Base-by-base conservation (phyloP, 92 coral and sea anemone genomes). In the Umimayanthus kanabou region DNA sequence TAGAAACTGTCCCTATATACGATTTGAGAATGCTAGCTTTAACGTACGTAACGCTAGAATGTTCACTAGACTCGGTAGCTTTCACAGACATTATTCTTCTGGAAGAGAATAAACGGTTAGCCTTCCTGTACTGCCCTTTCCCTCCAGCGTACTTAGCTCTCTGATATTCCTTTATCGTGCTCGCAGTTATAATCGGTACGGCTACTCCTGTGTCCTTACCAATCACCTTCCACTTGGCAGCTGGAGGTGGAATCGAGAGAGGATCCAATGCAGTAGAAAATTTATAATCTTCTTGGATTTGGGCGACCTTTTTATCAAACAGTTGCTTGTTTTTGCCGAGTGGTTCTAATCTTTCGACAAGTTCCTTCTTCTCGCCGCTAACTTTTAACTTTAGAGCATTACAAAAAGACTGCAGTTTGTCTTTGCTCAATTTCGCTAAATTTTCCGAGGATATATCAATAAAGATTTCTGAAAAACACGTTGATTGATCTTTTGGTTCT, bases 81-180 rank as follows among this genome's bases (percentile, higher is more conserved):
- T 91, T 88, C 5, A 91, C 89, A 15, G 91, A 88, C 84, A 88
- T 79, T 29, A 91, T 88, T 88, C 87, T 79, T 84, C 91, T 79
- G 39, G 89, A 88, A 72, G 89, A 84, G 74, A 91, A 88, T 57
- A 88, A 3, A 79, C 77, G 75, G 86, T 82, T 37, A 49, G 90
- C 90, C 78, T 91, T 89, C 58, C 92, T 85, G 82, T 85, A 85
- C 77, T 89, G 92, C 76, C 92, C 92, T 85, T 79, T 90, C 42
- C 92, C 89, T 18, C 87, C 89, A 79, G 86, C 87, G 50, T 57
- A 90, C 82, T 90, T 85, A 0, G 92, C 89, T 50, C 77, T 89
- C 81, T 89, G 92, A 37, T 83, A 83, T 43, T 67, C 88, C 40
- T 33, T 64, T 25, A 84, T 84, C 37, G 85, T 85, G 42, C 73